Conservation (phyloP, 2,888 invertebrate species). For the Aspidiotus destructor region DNA sequence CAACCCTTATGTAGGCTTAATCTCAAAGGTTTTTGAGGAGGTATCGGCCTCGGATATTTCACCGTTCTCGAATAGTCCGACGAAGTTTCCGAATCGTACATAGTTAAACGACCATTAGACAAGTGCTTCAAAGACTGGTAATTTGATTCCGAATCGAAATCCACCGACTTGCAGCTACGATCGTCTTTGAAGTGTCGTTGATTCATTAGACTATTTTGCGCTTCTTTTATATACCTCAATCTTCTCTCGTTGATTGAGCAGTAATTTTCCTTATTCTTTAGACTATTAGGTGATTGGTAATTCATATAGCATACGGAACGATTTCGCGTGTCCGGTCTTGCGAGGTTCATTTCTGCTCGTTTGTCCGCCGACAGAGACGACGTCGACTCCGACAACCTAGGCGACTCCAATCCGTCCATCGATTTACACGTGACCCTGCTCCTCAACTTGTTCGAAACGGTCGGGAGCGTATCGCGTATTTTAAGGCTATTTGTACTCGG, state of each 20-base stretch:
- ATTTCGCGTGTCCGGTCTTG: background rate
- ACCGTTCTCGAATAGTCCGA: constrained; percentile 18
- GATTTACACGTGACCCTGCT: constrained; percentile 4
- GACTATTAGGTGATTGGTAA: background rate
- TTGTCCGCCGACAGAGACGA: background rate
- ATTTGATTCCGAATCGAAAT: constrained; percentile 26
- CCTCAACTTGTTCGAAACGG: constrained; percentile 11
- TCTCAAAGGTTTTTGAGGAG: constrained; percentile 74
- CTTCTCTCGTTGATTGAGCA: constrained; percentile 10
- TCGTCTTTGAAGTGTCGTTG: constrained; percentile 23
- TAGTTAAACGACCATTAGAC: constrained; percentile 15
- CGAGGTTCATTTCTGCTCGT: background rate
- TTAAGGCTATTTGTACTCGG: constrained; percentile 44
- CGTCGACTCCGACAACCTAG: background rate
- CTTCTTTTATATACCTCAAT: constrained; percentile 16
- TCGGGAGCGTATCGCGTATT: constrained; percentile 10
- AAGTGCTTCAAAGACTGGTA: constrained; percentile 17
- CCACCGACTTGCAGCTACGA: constrained; percentile 27
- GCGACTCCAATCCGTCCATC: constrained; percentile 4
- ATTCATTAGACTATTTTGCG: constrained; percentile 8
- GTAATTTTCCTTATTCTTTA: constrained; percentile 23
- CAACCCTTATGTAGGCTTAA: constrained; percentile 56
- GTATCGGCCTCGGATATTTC: constrained; percentile 49
- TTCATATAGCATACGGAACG: background rate
- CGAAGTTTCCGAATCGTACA: constrained; percentile 30